Evolutionary conservation across 2,113 vertebrate genomes (phyloP), one percentile per base, ranked within the genome.

Genomic region (Telmatochromis brachygnathus): DNA sequence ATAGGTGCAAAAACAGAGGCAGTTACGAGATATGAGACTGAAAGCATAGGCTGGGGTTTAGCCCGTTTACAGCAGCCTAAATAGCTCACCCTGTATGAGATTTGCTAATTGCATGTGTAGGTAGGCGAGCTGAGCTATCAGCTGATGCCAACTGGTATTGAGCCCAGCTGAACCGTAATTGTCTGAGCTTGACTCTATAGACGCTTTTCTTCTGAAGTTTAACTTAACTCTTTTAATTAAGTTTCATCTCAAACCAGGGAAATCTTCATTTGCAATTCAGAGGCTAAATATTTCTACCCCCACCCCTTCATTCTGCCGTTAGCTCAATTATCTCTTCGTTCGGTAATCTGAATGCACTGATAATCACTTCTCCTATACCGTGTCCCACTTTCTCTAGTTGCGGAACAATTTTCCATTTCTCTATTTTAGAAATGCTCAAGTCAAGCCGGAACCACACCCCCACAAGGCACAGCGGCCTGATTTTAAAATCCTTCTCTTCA

Each of bases 321-420:
- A 70, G 79, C 82, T 84, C 89, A 94, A 88, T 93, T 91, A 93
- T 92, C 89, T 87, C 58, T 19, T 85, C 75, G 60, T 79, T 91
- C 37, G 55, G 49, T 86, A 90, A 86, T 90, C 73, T 81, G 60
- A 87, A 87, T 79, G 80, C 89, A 89, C 83, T 87, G 87, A 87
- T 92, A 89, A 93, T 91, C 93, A 92, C 28, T 85, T 88, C 81
- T 85, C 80, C 68, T 90, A 84, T 51, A 54, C 91, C 47, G 88
- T 91, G 93, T 54, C 91, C 94, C 91, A 94, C 87, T 95, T 95
- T 92, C 88, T 90, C 33, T 49, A 62, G 42, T 88, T 81, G 65
- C 83, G 15, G 82, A 85, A 79, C 65, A 84, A 86, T 90, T 85
- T 84, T 89, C 75, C 55, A 56, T 87, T 86, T 86, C 35, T 79